These are phyloP conservation scores for Cinclus mexicanus DNA, from an alignment of 2,113 vertebrate species.

Conservation along the genomic window DNA sequence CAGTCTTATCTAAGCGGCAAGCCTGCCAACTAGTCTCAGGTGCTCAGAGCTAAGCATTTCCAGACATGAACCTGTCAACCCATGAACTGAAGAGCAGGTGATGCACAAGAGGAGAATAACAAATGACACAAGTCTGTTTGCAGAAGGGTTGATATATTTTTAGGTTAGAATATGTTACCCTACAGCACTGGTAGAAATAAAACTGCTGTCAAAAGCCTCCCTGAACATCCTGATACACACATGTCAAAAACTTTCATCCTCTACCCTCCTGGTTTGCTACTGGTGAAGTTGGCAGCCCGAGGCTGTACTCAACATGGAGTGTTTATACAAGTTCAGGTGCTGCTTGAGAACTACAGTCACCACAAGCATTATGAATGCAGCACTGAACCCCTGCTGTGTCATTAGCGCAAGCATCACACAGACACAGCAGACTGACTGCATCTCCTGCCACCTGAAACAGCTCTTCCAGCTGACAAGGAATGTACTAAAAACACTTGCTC, in stretches of 20 bases:
- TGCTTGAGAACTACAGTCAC: constrained; percentile 49
- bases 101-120: background rate
- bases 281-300: constrained; percentile 21
- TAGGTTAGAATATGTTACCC: background rate
- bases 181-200: constrained; percentile 1
- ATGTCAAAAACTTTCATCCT: background rate
- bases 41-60: constrained; percentile 43
- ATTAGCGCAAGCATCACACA: background rate
- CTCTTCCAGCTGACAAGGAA: background rate
- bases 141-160: background rate
- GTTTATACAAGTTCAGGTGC: background rate
- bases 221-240: background rate
- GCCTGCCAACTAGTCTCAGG: constrained; percentile 15
- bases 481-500: background rate
- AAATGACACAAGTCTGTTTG: background rate
- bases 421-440: background rate
- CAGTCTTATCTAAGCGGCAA: background rate
- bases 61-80: constrained; percentile 15
- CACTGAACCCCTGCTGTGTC: background rate
- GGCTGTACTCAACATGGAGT: background rate
- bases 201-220: background rate
- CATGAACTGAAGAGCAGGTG: background rate
- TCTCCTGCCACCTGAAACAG: background rate
- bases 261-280: background rate
- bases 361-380: background rate